Evolutionary conservation across 2,797 vertebrate species (phyloP), one percentile per base, ranked within the genome.

Genomic region (Cyclopterus lumpus): DNA sequence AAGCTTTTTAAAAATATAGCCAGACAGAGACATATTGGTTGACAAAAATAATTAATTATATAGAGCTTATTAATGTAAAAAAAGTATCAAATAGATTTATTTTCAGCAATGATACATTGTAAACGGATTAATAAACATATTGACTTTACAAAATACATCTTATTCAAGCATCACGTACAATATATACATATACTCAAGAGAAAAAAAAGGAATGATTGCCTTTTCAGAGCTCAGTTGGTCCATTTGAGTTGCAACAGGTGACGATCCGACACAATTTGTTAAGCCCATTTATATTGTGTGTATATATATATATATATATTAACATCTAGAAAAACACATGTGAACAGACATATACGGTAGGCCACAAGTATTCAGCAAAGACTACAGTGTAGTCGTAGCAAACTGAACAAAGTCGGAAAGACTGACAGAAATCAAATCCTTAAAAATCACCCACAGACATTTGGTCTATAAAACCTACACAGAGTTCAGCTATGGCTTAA

Each of bases 91-190:
- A 89, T 65, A 80, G 51, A 83, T 88, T 90, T 89, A 81, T 89
- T 89, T 87, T 80, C 70, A 87, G 67, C 81, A 86, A 73, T 83
- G 78, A 90, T 71, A 80, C 83, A 80, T 66, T 91, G 86, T 90
- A 93, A 93, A 93, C 84, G 0, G 60, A 82, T 89, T 86, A 85
- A 86, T 84, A 90, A 84, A 91, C 89, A 88, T 65, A 77, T 38
- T 77, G 55, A 84, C 71, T 77, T 87, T 82, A 85, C 75, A 90
- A 88, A 91, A 91, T 83, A 86, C 79, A 91, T 81, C 72, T 77
- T 74, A 73, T 84, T 88, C 64, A 84, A 87, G 58, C 69, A 70
- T 85, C 58, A 71, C 36, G 68, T 81, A 54, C 26, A 28, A 30
- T 55, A 51, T 72, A 75, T 73, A 74, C 60, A 70, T 7, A 28